These are phyloP conservation scores for Lordiphosa stackelbergi DNA, from an alignment of 1,140 invertebrate genomes.

Conservation along the genomic window DNA sequence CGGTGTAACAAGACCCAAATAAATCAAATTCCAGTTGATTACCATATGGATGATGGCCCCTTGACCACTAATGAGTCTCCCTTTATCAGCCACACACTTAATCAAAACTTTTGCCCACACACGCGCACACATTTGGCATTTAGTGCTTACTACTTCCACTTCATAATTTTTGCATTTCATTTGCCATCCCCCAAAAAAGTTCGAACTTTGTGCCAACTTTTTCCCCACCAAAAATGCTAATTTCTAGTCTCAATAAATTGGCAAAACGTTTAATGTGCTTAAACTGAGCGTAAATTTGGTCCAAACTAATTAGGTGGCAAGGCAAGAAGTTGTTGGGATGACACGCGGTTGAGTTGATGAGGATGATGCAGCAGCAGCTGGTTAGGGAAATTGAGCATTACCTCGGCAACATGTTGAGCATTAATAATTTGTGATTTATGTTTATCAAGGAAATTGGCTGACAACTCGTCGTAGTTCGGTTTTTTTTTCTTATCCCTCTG, in stretches of 20 bases:
- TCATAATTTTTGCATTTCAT: too few species aligned
- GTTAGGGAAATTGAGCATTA: conserved; percentile 42
- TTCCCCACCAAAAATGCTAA: conserved; percentile 17
- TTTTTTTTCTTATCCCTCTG: conserved; percentile 21
- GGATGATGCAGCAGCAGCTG: not conserved
- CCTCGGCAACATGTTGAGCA: conserved; percentile 47
- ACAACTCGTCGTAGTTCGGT: not conserved
- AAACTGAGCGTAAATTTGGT: conserved; percentile 27
- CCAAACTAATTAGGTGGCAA: conserved; percentile 50
- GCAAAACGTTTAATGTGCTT: conserved; percentile 40
- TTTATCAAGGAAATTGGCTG: conserved; percentile 28
- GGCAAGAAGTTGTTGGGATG: conserved; percentile 27
- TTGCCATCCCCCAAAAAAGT: too few species aligned
- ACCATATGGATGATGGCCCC: not conserved
- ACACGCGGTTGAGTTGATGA: conserved; percentile 28
- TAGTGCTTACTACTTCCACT: too few species aligned
- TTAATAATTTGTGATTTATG: conserved; percentile 71
- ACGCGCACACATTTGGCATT: too few species aligned
- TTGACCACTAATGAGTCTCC: too few species aligned
- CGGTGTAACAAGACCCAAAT: conserved; percentile 3
- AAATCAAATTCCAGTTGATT: conserved; percentile 23
- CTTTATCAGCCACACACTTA: not conserved
- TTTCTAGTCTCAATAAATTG: conserved; percentile 33
- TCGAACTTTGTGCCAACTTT: conserved; percentile 2
- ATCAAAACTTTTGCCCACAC: not conserved